Evolutionary conservation across 2,113 vertebrate species (phyloP), one percentile per base, ranked within the genome.

Genomic region (Hippolais icterina): DNA sequence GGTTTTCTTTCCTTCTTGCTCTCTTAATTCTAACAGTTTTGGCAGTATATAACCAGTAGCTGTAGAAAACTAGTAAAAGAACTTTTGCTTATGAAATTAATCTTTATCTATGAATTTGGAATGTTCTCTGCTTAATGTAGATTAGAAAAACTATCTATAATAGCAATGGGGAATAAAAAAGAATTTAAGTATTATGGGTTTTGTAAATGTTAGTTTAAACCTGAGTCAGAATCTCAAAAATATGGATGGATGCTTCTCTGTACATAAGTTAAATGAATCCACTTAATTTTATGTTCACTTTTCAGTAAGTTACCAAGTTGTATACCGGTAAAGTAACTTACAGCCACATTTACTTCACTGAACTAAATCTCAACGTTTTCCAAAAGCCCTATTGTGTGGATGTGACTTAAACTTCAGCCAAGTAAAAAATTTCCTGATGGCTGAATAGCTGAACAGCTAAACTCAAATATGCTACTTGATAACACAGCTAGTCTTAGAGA

Each of bases 1-100:
- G 91, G 24, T 63, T 83, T 89, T 70, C 75, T 94, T 76, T 84
- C 59, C n/a, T 53, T 90, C 87, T 89, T 85, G 59, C 95, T 96
- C 35, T 97, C 25, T 95, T 96, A 81, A 70, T 87, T 89, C 96
- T 98, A 98, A 97, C 96, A 56, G n/a, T 95, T 92, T 94, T 61
- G 54, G 52, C 96, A 83, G 94, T 65, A 89, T 37, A 82, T 90
- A 97, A 97, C 88, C 63, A 90, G 29, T 89, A 94, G 57, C 18
- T 97, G 75, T 76, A 97, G 74, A 88, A 92, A 95, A 91, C 53
- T 72, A 64, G 19, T 82, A 68, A 78, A 96, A 96, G 47, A 87
- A 90, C 57, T 57, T 92, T 33, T 97, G 90, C 89, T 91, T 88
- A 76, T 72, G 53, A 95, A 92, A 96, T 97, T 97, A 96, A 97